Evolutionary conservation across 2,888 invertebrate species (phyloP).

Genomic region (Drosophila falleni): DNA sequence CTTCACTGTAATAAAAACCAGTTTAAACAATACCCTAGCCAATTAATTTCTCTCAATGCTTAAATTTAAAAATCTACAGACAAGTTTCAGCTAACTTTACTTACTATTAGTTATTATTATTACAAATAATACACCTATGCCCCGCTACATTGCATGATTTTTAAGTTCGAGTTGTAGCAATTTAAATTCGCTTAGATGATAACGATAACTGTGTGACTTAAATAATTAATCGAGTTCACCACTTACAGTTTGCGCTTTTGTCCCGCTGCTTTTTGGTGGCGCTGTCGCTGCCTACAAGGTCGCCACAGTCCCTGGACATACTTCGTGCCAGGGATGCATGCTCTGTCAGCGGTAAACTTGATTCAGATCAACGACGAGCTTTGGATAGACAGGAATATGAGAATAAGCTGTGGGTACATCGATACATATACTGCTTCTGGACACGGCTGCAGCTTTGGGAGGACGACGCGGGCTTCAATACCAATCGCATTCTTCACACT

Average conservation of each 20-base stretch:
- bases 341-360: slow-evolving; percentile 14
- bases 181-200: not conserved
- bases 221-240: not conserved
- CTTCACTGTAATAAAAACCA: not conserved
- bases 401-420: slow-evolving; percentile 23
- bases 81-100: not conserved
- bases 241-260: slow-evolving; percentile 6
- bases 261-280: not conserved
- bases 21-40: not conserved
- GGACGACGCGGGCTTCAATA: slow-evolving; percentile 32
- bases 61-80: not conserved
- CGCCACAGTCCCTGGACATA: slow-evolving; percentile 20
- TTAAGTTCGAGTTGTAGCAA: too few species aligned
- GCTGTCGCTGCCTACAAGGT: not conserved
- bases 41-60: not conserved
- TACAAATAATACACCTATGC: not conserved
- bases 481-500: slow-evolving; percentile 20
- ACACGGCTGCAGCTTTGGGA: slow-evolving; percentile 36
- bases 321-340: slow-evolving; percentile 30
- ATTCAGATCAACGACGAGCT: slow-evolving; percentile 12
- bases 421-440: slow-evolving; percentile 48
- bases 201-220: not conserved
- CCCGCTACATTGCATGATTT: not conserved
- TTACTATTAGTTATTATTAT: not conserved
- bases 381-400: slow-evolving; percentile 34